phyloP scores from a whole-genome alignment of 2,113 vertebrate species.

The Clarias magur region DNA sequence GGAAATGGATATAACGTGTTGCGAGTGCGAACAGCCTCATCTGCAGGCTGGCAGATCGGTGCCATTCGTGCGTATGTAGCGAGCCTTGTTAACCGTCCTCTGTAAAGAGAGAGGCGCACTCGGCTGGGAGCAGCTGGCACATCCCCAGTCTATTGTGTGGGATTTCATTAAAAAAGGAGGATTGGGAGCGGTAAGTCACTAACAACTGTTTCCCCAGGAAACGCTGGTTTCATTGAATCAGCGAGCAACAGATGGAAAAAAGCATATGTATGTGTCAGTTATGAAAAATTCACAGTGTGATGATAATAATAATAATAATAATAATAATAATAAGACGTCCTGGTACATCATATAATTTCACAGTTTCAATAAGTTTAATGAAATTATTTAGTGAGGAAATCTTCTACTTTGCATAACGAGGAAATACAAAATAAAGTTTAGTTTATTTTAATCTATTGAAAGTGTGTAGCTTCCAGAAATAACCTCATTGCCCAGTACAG shows the following conservation, averaged over 20 bases:
- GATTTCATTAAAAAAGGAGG: constrained; percentile 28
- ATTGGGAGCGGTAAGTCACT: not conserved
- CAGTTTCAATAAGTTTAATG: not conserved
- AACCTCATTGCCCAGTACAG: not conserved
- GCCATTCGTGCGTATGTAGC: not conserved
- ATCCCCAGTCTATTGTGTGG: constrained; percentile 3
- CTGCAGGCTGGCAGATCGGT: constrained; percentile 19
- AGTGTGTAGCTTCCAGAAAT: not conserved
- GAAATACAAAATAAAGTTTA: not conserved
- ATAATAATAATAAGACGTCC: not conserved
- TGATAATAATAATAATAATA: not conserved
- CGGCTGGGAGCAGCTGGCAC: constrained; percentile 24
- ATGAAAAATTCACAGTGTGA: not conserved
- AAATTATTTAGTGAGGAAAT: not conserved
- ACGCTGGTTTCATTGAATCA: not conserved
- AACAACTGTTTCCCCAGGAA: constrained; percentile 2
- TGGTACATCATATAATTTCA: not conserved
- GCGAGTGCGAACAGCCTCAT: not conserved
- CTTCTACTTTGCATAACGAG: not conserved
- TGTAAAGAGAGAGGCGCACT: not conserved
- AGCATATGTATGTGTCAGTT: not conserved
- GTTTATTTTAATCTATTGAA: not conserved
- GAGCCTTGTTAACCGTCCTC: constrained; percentile 16
- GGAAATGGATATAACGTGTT: not conserved
- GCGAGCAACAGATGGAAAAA: constrained; percentile 11